Evolutionary conservation across 2,797 vertebrate genomes (phyloP).

Genomic region (Echiichthys vipera): DNA sequence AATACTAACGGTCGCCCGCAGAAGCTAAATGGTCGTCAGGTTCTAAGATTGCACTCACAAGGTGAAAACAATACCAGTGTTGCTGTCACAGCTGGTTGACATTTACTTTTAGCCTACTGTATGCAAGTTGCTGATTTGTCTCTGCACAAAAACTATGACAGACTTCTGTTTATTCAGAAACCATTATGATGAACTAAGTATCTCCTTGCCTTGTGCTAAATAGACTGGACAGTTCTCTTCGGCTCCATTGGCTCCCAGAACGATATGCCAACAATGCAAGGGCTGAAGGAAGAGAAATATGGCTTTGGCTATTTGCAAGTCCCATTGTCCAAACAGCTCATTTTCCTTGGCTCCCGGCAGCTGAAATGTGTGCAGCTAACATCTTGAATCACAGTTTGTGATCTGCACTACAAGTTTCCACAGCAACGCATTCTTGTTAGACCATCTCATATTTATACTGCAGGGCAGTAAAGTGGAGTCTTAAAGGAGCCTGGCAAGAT

Average conservation of each 20-base stretch:
- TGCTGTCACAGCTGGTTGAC: not conserved
- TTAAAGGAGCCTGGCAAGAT: slow-evolving; percentile 58
- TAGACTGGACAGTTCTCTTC: slow-evolving; percentile 31
- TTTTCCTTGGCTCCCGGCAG: slow-evolving; percentile 75
- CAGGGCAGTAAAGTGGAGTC: slow-evolving; percentile 54
- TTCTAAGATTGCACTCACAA: no score
- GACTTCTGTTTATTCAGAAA: slow-evolving; percentile 13
- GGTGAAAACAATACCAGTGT: no score
- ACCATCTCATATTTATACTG: slow-evolving; percentile 75
- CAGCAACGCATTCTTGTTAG: slow-evolving; percentile 76
- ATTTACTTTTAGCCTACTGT: not conserved
- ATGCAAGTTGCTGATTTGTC: slow-evolving; percentile 12
- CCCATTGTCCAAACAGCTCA: slow-evolving; percentile 73
- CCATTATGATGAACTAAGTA: slow-evolving; percentile 30
- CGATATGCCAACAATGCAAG: slow-evolving; percentile 40
- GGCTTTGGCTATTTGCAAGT: slow-evolving; percentile 46
- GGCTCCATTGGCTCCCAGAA: slow-evolving; percentile 28
- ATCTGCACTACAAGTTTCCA: slow-evolving; percentile 79
- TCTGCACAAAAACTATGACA: slow-evolving; percentile 23
- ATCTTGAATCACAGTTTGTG: slow-evolving; percentile 80
- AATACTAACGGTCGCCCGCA: no score
- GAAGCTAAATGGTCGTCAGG: no score
- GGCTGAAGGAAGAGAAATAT: slow-evolving; percentile 47
- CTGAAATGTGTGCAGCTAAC: slow-evolving; percentile 69
- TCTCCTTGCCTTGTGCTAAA: slow-evolving; percentile 23